Conservation (phyloP, 2,888 invertebrate genomes). For the Ptychoptera contaminata region DNA sequence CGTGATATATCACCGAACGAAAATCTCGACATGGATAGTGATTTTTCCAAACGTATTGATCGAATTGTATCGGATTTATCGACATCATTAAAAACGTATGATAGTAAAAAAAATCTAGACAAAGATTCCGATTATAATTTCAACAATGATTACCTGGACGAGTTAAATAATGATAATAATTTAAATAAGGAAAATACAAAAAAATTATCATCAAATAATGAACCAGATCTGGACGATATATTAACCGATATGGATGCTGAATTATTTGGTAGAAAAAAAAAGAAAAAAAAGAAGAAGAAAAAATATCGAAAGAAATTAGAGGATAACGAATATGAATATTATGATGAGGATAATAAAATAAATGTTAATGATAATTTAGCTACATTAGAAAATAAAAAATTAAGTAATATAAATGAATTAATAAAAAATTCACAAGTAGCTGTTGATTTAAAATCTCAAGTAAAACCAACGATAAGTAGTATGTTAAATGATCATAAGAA, state of each 20-base stretch:
- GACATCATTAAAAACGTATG: slow-evolving; percentile 1
- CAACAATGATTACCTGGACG: neutral
- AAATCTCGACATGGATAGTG: neutral
- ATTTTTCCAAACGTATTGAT: neutral
- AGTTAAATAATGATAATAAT: neutral
- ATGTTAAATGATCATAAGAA: too few relatives aligned
- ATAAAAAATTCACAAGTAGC: too few relatives aligned
- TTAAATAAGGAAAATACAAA: neutral
- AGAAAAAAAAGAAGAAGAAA: slow-evolving; percentile 3
- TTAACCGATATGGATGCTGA: neutral
- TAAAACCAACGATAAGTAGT: too few relatives aligned
- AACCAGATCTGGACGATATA: neutral
- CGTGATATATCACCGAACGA: neutral
- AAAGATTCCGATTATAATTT: neutral
- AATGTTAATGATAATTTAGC: slow-evolving; percentile 1
- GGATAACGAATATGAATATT: slow-evolving; percentile 5
- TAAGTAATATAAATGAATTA: neutral
- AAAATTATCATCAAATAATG: neutral
- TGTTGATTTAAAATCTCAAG: too few relatives aligned
- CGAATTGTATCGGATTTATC: slow-evolving; percentile 3
- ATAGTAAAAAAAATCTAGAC: neutral
- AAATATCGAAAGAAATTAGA: slow-evolving; percentile 5
- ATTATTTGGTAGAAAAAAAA: slow-evolving; percentile 1
- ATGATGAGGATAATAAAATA: slow-evolving; percentile 5
- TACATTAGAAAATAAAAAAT: neutral